These are phyloP conservation scores for Episyrphus balteatus DNA, from an alignment of 1,140 invertebrate genomes.

Conservation along the genomic window DNA sequence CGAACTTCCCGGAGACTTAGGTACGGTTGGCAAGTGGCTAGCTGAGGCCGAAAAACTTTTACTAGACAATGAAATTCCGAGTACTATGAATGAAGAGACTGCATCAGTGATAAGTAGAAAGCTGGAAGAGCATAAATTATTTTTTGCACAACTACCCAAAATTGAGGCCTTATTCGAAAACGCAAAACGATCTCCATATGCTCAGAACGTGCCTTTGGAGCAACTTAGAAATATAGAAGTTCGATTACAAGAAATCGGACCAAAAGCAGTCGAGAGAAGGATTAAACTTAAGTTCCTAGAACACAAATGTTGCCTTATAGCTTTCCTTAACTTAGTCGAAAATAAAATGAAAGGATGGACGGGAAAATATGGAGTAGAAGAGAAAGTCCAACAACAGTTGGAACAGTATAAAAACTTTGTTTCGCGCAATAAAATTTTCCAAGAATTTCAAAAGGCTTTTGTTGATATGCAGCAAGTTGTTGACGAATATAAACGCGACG, in stretches of 20 bases:
- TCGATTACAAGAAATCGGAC: constrained; percentile 59
- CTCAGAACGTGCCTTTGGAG: constrained; percentile 54
- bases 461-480: constrained; percentile 83
- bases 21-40: constrained; percentile 79
- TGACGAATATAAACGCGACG: constrained; percentile 81
- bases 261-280: constrained; percentile 60
- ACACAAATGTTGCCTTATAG: constrained; percentile 85
- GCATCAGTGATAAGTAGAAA: constrained; percentile 76
- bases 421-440: constrained; percentile 81
- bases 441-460: constrained; percentile 87
- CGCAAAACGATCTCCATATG: constrained; percentile 48
- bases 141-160: constrained; percentile 71
- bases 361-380: constrained; percentile 73
- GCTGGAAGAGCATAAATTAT: constrained; percentile 78
- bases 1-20: constrained; percentile 69
- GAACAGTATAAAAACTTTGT: constrained; percentile 88
- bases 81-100: constrained; percentile 72
- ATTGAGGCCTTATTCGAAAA: constrained; percentile 65
- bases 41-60: constrained; percentile 74
- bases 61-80: constrained; percentile 69
- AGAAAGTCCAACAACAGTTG: constrained; percentile 70
- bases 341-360: constrained; percentile 80
- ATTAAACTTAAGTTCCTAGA: constrained; percentile 79
- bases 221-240: constrained; percentile 70
- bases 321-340: constrained; percentile 80